A percentile compares a stretch with the other conserved stretches of the same genome.
phyloP scores from a whole-genome alignment of 2,113 vertebrate species.

The Semnornis frantzii region DNA sequence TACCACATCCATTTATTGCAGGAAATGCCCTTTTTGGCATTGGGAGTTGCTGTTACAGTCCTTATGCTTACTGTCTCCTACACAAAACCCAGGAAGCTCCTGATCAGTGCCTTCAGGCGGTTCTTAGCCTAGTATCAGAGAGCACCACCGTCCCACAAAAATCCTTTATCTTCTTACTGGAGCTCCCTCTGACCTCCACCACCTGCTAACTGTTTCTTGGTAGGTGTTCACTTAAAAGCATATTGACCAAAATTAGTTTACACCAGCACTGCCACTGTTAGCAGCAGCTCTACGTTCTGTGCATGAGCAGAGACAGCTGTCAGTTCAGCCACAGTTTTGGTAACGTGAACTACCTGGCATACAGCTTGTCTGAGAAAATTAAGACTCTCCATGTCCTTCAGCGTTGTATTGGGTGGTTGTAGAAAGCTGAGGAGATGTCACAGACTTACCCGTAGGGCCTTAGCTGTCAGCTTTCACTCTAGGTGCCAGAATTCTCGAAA shows the following conservation, averaged over 20 bases:
- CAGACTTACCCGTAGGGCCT: neutral
- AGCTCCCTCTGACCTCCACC: neutral
- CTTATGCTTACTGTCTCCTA: neutral
- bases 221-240: neutral
- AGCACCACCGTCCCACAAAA: neutral
- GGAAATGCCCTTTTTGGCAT: neutral
- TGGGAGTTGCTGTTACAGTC: neutral
- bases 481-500: neutral
- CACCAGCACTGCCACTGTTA: neutral
- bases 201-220: neutral
- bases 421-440: neutral
- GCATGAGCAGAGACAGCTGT: fast-evolving
- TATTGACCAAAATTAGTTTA: neutral
- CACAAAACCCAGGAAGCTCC: neutral
- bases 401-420: neutral
- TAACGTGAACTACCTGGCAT: neutral
- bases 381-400: neutral
- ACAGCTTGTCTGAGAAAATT: neutral
- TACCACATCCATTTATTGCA: neutral
- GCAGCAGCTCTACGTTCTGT: neutral
- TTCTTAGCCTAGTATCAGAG: neutral
- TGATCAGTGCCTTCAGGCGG: neutral
- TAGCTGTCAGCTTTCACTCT: neutral
- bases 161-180: neutral
- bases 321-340: neutral